A percentile compares a stretch with the other conserved stretches of the same genome.
Evolutionary conservation across 23 tunicate species (phyloP).

Genomic region (Halocynthia roretzi): DNA sequence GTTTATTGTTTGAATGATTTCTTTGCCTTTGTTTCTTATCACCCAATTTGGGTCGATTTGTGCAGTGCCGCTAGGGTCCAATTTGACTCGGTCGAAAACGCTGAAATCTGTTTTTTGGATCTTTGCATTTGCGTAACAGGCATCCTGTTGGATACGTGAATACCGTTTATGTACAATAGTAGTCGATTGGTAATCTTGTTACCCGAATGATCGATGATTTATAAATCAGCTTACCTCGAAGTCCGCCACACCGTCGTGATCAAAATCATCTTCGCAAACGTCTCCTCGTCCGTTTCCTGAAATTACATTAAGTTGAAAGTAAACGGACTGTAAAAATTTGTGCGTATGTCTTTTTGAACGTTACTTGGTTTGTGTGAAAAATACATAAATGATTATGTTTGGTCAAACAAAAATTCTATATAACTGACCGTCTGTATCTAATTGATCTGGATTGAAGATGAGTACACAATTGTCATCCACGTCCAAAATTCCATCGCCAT

Average conservation of each 20-base stretch:
- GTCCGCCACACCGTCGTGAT: conserved; percentile 72
- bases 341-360: too few relatives aligned
- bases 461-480: conserved; percentile 85
- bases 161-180: not conserved
- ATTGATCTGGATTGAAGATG: conserved; percentile 86
- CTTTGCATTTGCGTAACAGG: conserved; percentile 48
- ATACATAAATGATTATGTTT: not conserved
- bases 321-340: not conserved
- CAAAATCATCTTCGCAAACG: conserved; percentile 86
- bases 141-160: conserved; percentile 21
- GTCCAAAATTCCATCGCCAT: conserved; percentile 84
- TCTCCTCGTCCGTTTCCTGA: conserved; percentile 85
- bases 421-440: conserved; percentile 53
- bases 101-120: conserved; percentile 73
- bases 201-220: not conserved
- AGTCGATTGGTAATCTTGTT: not conserved
- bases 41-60: conserved; percentile 92
- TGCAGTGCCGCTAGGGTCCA: conserved; percentile 79
- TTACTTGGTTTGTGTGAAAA: too few relatives aligned
- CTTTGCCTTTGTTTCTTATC: conserved; percentile 79
- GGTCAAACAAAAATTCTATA: not conserved
- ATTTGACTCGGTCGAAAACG: conserved; percentile 64
- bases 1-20: conserved; percentile 87
- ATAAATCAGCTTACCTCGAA: conserved; percentile 1
- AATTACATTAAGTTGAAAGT: not conserved